These are phyloP conservation scores for Mormyrus lacerda DNA, from an alignment of 2,113 vertebrate genomes.

Conservation along the genomic window DNA sequence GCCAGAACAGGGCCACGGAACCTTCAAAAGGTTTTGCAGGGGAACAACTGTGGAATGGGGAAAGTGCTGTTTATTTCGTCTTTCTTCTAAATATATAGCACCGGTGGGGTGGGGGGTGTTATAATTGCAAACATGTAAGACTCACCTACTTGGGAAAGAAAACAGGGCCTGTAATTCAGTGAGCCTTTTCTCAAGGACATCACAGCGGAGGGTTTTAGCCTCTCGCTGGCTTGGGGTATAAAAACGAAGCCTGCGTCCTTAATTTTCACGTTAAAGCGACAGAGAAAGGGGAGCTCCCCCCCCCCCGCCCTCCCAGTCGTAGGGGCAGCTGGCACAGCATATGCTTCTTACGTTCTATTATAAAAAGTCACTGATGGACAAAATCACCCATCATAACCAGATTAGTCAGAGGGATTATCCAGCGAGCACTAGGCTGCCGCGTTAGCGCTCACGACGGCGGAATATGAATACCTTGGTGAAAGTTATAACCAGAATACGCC, in stretches of 20 bases:
- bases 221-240: not conserved
- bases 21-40: not conserved
- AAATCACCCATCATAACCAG: conserved; percentile 1
- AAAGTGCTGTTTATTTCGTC: not conserved
- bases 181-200: not conserved
- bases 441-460: not conserved
- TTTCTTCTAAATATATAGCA: conserved; percentile 2
- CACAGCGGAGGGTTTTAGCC: not conserved
- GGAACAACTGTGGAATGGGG: not conserved
- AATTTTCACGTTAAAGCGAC: not conserved
- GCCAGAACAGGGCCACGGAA: not conserved
- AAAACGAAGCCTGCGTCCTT: not conserved
- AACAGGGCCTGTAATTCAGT: not conserved
- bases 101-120: not conserved
- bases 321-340: not conserved
- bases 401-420: not conserved
- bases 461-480: not conserved
- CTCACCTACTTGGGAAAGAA: not conserved
- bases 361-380: not conserved
- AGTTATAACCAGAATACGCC: not conserved
- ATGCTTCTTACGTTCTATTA: not conserved
- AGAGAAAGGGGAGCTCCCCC: not conserved
- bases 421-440: not conserved
- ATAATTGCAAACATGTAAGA: conserved; percentile 1
- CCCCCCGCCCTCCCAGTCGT: not conserved